Percentiles rank a stretch among this genome's conserved stretches.
Conservation (phyloP, 2,888 invertebrate species). For the Galeopsomyia nigrocyanea region DNA sequence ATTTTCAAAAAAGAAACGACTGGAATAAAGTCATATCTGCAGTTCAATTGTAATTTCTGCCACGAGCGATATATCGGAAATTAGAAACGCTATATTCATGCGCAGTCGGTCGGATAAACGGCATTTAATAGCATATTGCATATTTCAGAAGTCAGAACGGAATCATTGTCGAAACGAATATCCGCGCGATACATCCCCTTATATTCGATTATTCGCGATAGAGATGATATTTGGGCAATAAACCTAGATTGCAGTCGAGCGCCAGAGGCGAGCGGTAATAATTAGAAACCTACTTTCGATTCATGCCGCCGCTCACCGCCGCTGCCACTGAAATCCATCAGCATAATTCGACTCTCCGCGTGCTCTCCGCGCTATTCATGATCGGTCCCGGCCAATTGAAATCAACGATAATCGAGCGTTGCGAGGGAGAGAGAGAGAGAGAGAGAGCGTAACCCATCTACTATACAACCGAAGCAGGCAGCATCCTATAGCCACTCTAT, state of each 20-base stretch:
- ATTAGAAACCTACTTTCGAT: slow-evolving; percentile 38
- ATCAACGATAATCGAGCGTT: slow-evolving; percentile 40
- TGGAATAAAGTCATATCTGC: too few species aligned
- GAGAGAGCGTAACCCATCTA: slow-evolving; percentile 26
- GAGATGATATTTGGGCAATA: slow-evolving; percentile 7
- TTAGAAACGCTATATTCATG: too few species aligned
- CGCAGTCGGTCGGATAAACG: too few species aligned
- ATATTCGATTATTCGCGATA: too few species aligned
- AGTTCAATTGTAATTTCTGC: too few species aligned
- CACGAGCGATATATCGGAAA: too few species aligned
- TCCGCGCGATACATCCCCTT: too few species aligned
- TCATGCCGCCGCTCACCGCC: neutral
- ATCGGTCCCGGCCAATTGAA: slow-evolving; percentile 40
- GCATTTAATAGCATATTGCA: too few species aligned
- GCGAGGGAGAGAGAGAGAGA: neutral
- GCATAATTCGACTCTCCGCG: slow-evolving; percentile 35
- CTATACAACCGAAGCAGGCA: neutral
- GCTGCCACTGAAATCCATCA: slow-evolving; percentile 41
- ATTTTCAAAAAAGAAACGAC: too few species aligned
- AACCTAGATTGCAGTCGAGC: neutral
- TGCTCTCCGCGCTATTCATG: slow-evolving; percentile 20
- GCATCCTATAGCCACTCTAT: slow-evolving; percentile 2
- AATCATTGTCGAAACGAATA: too few species aligned
- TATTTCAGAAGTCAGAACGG: too few species aligned
- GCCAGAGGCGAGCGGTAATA: slow-evolving; percentile 18